Evolutionary conservation across 2,888 invertebrate species (phyloP), one percentile per base, ranked within the genome.

Genomic region (Atrina japonica): DNA sequence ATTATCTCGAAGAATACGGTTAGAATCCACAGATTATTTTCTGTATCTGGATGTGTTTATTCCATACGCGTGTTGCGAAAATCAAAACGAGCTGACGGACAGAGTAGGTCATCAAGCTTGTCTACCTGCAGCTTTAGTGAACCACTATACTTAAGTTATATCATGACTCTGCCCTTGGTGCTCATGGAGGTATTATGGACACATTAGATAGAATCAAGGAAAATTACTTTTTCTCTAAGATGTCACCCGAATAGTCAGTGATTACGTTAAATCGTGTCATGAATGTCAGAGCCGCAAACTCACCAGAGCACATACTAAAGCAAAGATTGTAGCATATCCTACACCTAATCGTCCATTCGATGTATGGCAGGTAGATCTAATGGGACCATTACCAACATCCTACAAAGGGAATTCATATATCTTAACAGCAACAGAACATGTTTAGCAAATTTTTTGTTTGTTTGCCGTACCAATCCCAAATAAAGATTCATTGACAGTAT

Each of bases 391-490:
- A n/a, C 55, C 65, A 25, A 66, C 69, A 23, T n/a, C n/a, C n/a
- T n/a, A n/a, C n/a, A n/a, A n/a, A n/a, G n/a, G n/a, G n/a, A n/a
- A n/a, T n/a, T n/a, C 59, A 3, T 79, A 75, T 41, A 35, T 78
- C 23, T 74, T 78, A 23, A 78, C 76, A 18, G 72, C 78, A 16
- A 40, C 70, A 5, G 56, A n/a, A 66, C 55, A 60, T 74, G 72
- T 78, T 76, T 63, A 61, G 65, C 5, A 49, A 55, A 21, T 68
- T 29, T n/a, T n/a, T n/a, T 68, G 30, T 55, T 47, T 47, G 27
- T 53, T 47, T 55, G 41, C 68, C 6, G 14, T 30, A 3, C 56
- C 61, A 43, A 30, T 61, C 14, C 14, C 7, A 25, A 68, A 61
- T 25, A 49, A 55, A 45, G 61, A 68, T 61, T 40, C 68, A 18